Percentiles rank a stretch among this genome's conserved stretches.
Evolutionary conservation across 2,797 vertebrate species (phyloP).

Genomic region (Poecilia gillii): DNA sequence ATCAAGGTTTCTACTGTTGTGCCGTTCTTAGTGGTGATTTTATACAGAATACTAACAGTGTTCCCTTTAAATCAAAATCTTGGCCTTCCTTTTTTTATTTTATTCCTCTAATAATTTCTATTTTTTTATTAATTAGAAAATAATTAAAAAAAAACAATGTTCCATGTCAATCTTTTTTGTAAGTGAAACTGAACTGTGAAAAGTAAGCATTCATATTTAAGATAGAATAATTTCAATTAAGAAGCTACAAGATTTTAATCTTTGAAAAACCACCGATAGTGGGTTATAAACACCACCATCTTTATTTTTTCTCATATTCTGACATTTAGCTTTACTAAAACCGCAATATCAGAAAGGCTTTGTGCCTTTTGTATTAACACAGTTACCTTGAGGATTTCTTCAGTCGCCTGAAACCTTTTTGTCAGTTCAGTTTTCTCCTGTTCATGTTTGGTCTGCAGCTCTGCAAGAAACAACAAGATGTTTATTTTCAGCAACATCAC

Average conservation of each 20-base stretch:
- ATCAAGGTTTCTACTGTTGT: background rate
- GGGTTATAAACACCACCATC: background rate
- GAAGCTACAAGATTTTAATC: background rate
- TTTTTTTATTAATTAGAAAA: too few species aligned
- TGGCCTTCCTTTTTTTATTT: background rate
- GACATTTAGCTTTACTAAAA: background rate
- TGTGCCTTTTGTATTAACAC: background rate
- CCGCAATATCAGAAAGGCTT: background rate
- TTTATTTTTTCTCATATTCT: background rate
- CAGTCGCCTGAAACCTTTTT: conserved; percentile 70
- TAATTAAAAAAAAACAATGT: background rate
- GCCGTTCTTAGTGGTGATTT: background rate
- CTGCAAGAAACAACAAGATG: conserved; percentile 34
- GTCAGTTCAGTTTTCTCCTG: conserved; percentile 73
- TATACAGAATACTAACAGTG: background rate
- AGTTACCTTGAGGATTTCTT: conserved; percentile 74
- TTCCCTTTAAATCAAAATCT: background rate
- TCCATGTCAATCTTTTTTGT: background rate
- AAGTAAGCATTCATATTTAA: background rate
- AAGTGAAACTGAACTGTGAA: background rate
- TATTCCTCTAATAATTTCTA: background rate
- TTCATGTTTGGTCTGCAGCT: conserved; percentile 43
- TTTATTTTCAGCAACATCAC: background rate
- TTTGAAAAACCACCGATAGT: background rate
- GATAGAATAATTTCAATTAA: background rate